phyloP scores from a whole-genome alignment of 2,888 invertebrate genomes.

The Trichogramma dendrolimi region DNA sequence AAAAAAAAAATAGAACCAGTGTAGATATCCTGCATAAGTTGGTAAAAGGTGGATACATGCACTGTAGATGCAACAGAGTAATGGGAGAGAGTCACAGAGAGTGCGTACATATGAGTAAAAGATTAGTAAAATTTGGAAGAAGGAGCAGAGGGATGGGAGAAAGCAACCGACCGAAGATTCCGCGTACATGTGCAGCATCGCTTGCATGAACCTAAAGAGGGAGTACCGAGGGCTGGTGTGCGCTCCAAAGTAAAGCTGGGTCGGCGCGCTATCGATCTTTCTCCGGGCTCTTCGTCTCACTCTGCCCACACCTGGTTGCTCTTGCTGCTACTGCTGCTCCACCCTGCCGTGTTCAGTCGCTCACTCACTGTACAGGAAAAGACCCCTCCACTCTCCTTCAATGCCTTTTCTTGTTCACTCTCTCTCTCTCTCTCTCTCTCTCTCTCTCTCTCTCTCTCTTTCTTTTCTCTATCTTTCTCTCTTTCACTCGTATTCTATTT shows the following conservation, averaged over 20 bases:
- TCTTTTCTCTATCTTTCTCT: conserved; percentile 5
- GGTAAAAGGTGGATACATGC: too few species aligned
- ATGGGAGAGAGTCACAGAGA: neutral
- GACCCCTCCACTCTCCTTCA: neutral
- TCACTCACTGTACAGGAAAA: neutral
- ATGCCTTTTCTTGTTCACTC: neutral
- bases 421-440: neutral
- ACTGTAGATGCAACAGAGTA: neutral
- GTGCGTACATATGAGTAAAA: neutral
- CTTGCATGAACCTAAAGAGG: too few species aligned
- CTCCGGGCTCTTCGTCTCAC: neutral
- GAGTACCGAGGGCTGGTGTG: too few species aligned
- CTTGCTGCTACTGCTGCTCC: conserved; percentile 9
- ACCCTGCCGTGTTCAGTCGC: neutral
- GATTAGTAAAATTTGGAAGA: too few species aligned
- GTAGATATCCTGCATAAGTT: too few species aligned
- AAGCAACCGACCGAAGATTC: too few species aligned
- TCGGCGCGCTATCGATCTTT: neutral
- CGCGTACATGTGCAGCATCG: too few species aligned
- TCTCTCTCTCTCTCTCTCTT: conserved; percentile 6
- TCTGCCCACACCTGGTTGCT: neutral
- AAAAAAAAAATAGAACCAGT: too few species aligned
- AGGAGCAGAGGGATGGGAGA: too few species aligned
- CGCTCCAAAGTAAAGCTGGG: neutral
- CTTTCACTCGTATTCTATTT: conserved; percentile 13